These are phyloP conservation scores for Eugnorisma glareosa DNA, from an alignment of 2,888 invertebrate species.

Conservation along the genomic window DNA sequence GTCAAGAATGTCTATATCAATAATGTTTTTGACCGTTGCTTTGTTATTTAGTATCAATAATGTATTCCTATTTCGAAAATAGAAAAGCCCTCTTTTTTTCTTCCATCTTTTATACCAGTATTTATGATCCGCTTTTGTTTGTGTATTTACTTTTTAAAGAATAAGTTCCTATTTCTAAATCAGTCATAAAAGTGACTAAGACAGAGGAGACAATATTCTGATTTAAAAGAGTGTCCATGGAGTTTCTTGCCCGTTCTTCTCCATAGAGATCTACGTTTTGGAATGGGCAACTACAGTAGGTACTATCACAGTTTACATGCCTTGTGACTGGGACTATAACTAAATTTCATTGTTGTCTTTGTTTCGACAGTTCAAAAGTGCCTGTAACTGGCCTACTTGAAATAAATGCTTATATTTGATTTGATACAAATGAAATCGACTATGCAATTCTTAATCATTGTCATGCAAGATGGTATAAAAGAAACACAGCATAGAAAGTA, in stretches of 20 bases:
- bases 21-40: constrained; percentile 39
- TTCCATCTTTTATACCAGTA: not conserved
- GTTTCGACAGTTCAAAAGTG: too few species aligned
- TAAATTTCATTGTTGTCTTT: too few species aligned
- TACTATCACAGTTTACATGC: too few species aligned
- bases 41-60: constrained; percentile 52
- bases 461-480: not conserved
- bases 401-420: too few species aligned
- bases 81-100: constrained; percentile 14
- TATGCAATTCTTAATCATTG: not conserved
- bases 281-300: too few species aligned
- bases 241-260: too few species aligned
- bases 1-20: constrained; percentile 51
- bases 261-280: too few species aligned
- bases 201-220: too few species aligned
- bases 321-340: too few species aligned
- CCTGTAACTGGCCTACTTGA: too few species aligned
- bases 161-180: not conserved
- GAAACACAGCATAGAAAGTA: constrained; percentile 10
- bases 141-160: not conserved
- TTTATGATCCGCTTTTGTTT: constrained; percentile 16
- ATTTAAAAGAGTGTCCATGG: too few species aligned
- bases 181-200: not conserved
- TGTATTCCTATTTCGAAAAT: constrained; percentile 19
- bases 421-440: not conserved